Base-by-base conservation (phyloP, 1,140 invertebrate genomes). In the Thaumetopoea pityocampa region DNA sequence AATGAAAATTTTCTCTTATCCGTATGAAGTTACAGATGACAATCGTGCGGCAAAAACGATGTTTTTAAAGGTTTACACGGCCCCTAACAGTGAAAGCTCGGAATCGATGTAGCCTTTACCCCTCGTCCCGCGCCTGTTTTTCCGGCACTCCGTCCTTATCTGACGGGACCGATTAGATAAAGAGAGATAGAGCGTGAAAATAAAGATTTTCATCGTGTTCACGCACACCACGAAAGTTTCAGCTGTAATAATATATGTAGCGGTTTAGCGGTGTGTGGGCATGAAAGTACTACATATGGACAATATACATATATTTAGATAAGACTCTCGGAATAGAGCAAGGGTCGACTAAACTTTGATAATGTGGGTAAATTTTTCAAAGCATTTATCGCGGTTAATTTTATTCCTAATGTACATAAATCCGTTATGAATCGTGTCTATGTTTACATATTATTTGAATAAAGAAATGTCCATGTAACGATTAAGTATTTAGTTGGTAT, bases 141-240 rank as follows among this genome's bases (percentile, higher is more conserved):
- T 81, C 80, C 77, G 76, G 74, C 67, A 67, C 66, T 81, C 77
- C 71, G 79, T 84, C 79, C 77, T 84, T 84, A 84, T 84, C 79
- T 73, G 79, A 73, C 79, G 66, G 61, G 43, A 43, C 68, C 73
- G 77, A 84, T 84, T 84, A 84, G 80, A 84, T 84, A 84, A 84
- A 77, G 80, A 84, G 71, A 84, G 80, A 84, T 84, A 84, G 73
- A 81, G 80, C 77, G 74, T 84, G 77, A 84, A 84, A 84, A 84
- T 84, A 84, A 84, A 84, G 80, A 84, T 84, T 84, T 84, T 84
- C 80, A 84, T 81, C 80, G 80, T 81, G 77, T 81, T 80, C 73
- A 84, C 80, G 67, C 72, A 84, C 80, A 84, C 77, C 57, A 62
- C 38, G 54, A 26, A 48, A 61, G 57, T 64, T 67, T 67, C 60